Percentiles rank a stretch among this genome's conserved stretches.
Conservation (phyloP, 1,140 invertebrate genomes). For the Lucilia sericata region DNA sequence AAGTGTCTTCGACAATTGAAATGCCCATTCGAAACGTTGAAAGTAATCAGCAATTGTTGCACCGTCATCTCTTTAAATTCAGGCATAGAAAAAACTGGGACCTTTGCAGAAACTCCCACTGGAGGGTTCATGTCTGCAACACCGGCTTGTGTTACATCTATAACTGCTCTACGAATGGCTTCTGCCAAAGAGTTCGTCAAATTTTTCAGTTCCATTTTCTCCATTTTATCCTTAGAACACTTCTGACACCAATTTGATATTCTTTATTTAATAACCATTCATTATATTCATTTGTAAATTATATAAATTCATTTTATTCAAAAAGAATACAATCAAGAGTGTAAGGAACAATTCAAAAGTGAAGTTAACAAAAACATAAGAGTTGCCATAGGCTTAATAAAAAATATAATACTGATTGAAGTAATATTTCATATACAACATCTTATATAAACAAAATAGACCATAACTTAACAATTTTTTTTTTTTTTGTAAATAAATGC, state of each 20-base stretch:
- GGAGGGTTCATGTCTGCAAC: not conserved
- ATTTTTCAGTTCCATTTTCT: not conserved
- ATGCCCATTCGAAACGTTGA: slow-evolving; percentile 19
- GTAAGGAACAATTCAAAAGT: too few relatives aligned
- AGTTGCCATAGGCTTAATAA: too few relatives aligned
- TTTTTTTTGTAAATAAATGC: too few relatives aligned
- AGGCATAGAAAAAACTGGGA: not conserved
- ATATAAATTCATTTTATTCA: not conserved
- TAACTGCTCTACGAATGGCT: slow-evolving; percentile 6
- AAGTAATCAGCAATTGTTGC: not conserved
- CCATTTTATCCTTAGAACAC: not conserved
- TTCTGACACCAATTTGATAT: slow-evolving; percentile 36
- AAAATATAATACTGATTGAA: too few relatives aligned
- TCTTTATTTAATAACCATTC: not conserved
- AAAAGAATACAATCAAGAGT: too few relatives aligned
- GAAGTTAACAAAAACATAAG: too few relatives aligned
- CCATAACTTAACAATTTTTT: too few relatives aligned
- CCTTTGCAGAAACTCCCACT: not conserved
- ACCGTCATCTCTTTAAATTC: not conserved
- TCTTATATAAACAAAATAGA: too few relatives aligned
- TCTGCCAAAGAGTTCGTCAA: not conserved
- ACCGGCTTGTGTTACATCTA: slow-evolving; percentile 27
- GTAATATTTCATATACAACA: too few relatives aligned
- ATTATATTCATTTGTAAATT: not conserved
- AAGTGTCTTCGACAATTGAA: not conserved